Evolutionary conservation across 2,113 vertebrate genomes (phyloP), one percentile per base, ranked within the genome.

Genomic region (Phoenicopterus ruber): DNA sequence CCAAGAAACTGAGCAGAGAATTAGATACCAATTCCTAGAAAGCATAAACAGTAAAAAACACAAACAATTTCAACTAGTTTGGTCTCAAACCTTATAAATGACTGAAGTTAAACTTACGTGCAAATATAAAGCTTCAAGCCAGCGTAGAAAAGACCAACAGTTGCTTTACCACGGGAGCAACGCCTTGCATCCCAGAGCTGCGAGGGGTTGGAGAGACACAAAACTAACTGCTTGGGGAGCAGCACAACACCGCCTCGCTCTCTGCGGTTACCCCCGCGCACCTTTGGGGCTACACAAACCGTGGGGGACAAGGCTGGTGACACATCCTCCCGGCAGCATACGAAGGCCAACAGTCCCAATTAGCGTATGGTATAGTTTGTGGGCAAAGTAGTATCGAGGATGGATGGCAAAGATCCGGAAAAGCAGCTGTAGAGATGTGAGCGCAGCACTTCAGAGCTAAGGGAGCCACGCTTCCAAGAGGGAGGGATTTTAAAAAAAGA

Each of bases 361-460:
- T 4, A 34, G 59, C 4, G 0, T 20, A 7, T 0, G 5, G 61
- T 3, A 26, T 2, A 17, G 55, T 13, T 11, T 20, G 36, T 28
- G 36, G 66, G 62, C 4, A 11, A 73, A 74, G 59, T 1, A 55
- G 78, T 9, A 55, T n/a, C 40, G 10, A 34, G 42, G 61, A 34
- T 18, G 21, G 59, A 29, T 17, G 38, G n/a, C 61, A 79, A 55
- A 57, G 29, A n/a, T 20, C 44, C 7, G 11, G 47, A 55, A 74
- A 50, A 58, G 42, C 52, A 42, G 80, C 52, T 49, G 40, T 1
- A 13, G 46, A 36, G 34, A 17, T 19, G 31, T 0, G 0, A 90
- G 46, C 5, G 29, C 44, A 82, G 63, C 63, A 78, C 40, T 19
- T 32, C 50, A 42, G 31, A 49, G 58, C 21, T 5, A 54, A 54